Conservation (phyloP, 2,888 invertebrate species). For the Cheilosia pagana region DNA sequence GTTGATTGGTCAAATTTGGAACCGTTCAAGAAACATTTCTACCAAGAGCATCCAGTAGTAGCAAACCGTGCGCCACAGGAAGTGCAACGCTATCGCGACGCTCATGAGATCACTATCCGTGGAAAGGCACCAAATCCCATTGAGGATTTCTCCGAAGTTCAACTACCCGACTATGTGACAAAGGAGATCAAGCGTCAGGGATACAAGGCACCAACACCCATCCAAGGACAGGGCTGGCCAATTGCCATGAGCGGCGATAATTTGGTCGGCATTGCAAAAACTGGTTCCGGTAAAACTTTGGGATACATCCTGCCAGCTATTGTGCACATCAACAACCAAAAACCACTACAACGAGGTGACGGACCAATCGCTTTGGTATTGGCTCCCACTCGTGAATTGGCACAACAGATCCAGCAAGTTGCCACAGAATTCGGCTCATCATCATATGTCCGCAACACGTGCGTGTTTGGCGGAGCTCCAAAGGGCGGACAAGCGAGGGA, state of each 20-base stretch:
- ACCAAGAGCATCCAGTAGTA: slow-evolving; percentile 89
- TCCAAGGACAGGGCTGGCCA: slow-evolving; percentile 95
- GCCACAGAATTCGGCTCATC: slow-evolving; percentile 92
- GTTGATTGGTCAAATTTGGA: slow-evolving; percentile 86
- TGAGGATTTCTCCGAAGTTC: slow-evolving; percentile 90
- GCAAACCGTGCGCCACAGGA: slow-evolving; percentile 88
- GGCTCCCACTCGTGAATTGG: slow-evolving; percentile 91
- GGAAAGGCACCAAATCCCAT: slow-evolving; percentile 91
- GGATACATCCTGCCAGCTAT: slow-evolving; percentile 93
- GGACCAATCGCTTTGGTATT: slow-evolving; percentile 93
- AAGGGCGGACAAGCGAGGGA: slow-evolving; percentile 91
- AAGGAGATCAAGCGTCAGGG: slow-evolving; percentile 87
- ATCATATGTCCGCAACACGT: slow-evolving; percentile 92
- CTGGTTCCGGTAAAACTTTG: slow-evolving; percentile 91
- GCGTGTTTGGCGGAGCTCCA: slow-evolving; percentile 95
- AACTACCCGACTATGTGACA: slow-evolving; percentile 90
- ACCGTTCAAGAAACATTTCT: slow-evolving; percentile 93
- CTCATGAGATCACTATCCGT: slow-evolving; percentile 90
- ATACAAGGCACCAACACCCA: slow-evolving; percentile 91
- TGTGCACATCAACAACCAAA: slow-evolving; percentile 94
- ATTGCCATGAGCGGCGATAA: slow-evolving; percentile 93
- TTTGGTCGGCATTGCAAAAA: slow-evolving; percentile 94
- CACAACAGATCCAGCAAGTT: slow-evolving; percentile 93
- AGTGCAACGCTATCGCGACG: slow-evolving; percentile 88
- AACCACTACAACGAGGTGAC: slow-evolving; percentile 89